Evolutionary conservation across 2,888 invertebrate species (phyloP), one percentile per base, ranked within the genome.

Genomic region (Cheilosia urbana): DNA sequence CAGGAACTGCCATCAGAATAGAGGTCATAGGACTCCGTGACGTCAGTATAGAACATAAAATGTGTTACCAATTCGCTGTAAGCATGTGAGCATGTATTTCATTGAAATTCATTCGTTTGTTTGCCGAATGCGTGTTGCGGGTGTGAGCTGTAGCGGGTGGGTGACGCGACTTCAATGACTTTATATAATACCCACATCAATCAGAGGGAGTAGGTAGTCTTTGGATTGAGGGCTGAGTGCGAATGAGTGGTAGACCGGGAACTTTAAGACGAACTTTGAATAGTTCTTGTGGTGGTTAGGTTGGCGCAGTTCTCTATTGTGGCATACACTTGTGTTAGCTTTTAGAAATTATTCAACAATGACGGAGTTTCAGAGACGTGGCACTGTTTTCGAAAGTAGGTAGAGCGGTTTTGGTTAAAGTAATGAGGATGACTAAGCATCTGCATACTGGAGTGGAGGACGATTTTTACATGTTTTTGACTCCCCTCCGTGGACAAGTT

Each of bases 21-120:
- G 79, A 66, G 73, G 79, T 73, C 66, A 80, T 62, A 78, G 69
- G 73, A 80, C 79, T 60, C 17, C 24, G 30, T 80, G 79, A 80
- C 79, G 79, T 80, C 79, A 80, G 53, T 62, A 2, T 4, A 27
- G 27, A 30, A 37, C 13, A 19, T 51, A 62, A 65, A 53, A 72
- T 58, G 2, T 21, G 24, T 15, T 15, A 63, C 60, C 51, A 51
- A 62, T 62, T 62, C 57, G 58, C 55, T 40, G 24, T 40, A 11
- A 40, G 27, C 5, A 2, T 42, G 24, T 72, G 40, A 37, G 40
- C 49, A 45, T 75, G 47, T 49, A 42, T 21, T 58, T 17, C 37
- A 55, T 57, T 57, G n/a, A 34, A 77, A 62, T 42, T 71, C 53
- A 15, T 55, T n/a, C 19, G 58, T 19, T 58, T 76, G 58, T 66